Conservation (phyloP, 2,797 vertebrate species). For the Ataeniobius toweri region DNA sequence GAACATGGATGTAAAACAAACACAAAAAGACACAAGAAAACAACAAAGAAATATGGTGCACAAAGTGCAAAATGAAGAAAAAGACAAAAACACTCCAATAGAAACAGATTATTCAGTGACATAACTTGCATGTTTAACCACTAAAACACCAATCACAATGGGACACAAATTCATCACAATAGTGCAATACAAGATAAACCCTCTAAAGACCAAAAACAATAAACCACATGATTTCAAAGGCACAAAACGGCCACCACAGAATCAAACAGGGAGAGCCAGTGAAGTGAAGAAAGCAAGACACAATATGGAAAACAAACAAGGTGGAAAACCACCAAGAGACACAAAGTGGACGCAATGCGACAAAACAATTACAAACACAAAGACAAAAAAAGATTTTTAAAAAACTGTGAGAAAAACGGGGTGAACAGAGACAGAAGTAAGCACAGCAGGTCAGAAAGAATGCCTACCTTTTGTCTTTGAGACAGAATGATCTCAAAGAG, state of each 20-base stretch:
- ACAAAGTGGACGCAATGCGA: conserved; percentile 2
- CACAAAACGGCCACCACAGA: not conserved
- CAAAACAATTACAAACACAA: not conserved
- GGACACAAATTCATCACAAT: not conserved
- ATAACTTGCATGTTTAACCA: not conserved
- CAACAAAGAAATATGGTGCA: not conserved
- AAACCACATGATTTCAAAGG: not conserved
- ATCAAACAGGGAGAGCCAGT: not conserved
- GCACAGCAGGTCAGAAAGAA: not conserved
- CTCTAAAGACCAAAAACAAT: not conserved
- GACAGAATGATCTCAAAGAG: not conserved
- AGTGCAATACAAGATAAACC: not conserved
- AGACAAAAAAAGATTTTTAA: not conserved
- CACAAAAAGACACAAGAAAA: not conserved
- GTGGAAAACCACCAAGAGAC: conserved; percentile 4
- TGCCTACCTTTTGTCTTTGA: too few species aligned
- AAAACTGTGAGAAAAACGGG: not conserved
- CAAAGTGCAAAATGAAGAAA: not conserved
- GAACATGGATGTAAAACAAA: not conserved
- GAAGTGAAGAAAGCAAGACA: not conserved
- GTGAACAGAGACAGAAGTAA: not conserved
- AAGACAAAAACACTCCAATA: too few species aligned
- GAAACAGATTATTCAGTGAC: not conserved
- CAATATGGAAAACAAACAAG: not conserved
- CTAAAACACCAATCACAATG: not conserved